A percentile compares a stretch with the other conserved stretches of the same genome.
Evolutionary conservation across 2,113 vertebrate species (phyloP).

Genomic region (Tretioscincus oriximinensis): DNA sequence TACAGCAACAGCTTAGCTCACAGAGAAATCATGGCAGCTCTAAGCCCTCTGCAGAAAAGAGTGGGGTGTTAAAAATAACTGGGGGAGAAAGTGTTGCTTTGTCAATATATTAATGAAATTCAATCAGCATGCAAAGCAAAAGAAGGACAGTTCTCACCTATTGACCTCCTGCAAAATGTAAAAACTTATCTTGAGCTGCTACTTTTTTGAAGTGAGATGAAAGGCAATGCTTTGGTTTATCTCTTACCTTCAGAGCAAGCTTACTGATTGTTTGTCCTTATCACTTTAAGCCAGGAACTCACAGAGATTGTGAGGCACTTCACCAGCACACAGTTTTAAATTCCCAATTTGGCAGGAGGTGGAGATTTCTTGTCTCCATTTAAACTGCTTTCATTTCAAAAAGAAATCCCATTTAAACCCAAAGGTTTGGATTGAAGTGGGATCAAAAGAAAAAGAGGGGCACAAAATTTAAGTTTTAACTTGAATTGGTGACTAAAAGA

Average conservation of each 20-base stretch:
- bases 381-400: constrained; percentile 58
- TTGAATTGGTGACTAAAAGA: constrained; percentile 46
- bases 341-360: constrained; percentile 30
- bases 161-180: constrained; percentile 19
- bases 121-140: constrained; percentile 18
- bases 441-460: constrained; percentile 52
- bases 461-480: constrained; percentile 46
- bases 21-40: neutral
- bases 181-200: constrained; percentile 1
- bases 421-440: constrained; percentile 53
- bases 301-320: constrained; percentile 65
- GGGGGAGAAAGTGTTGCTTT: neutral
- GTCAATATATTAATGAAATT: neutral
- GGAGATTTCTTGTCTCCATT: constrained; percentile 47
- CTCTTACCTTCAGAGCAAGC: constrained; percentile 68
- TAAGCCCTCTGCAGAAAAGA: constrained; percentile 7
- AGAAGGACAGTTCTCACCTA: neutral
- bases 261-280: constrained; percentile 77
- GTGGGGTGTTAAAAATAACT: constrained; percentile 12
- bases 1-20: neutral
- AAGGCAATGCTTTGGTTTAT: constrained; percentile 69
- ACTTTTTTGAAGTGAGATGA: constrained; percentile 1
- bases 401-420: constrained; percentile 59
- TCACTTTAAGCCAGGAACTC: constrained; percentile 77
- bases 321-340: constrained; percentile 60